Base-by-base conservation (phyloP, 1,140 invertebrate species). In the Marisa cornuarietis region DNA sequence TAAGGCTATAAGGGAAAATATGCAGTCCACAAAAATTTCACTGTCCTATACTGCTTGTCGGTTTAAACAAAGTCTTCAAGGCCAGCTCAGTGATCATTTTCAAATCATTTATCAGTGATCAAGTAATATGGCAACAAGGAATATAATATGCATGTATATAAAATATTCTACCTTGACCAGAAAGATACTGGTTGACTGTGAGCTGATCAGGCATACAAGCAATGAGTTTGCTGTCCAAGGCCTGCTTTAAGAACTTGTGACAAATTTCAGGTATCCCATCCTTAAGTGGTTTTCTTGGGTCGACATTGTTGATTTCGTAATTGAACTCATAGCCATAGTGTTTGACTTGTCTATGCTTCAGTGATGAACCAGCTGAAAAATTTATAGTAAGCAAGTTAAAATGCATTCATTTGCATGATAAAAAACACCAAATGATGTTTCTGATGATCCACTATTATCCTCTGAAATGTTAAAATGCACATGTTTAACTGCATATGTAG, bases 291-390 rank as follows among this genome's bases (percentile, higher is more conserved):
- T 93, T 91, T 76, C 93, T 90, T 76, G 94, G 92, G 90, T 98
- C 94, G 10, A 99, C 95, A 92, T 95, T 95, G 91, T 99, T 99
- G 51, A 92, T 95, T 52, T 94, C 94, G 92, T 99, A 99, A 79
- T 94, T 92, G 90, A 99, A 99, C 89, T 97, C 95, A 91, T 95
- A 99, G 0, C 98, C 98, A 93, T 94, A 99, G 92, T 99, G 98
- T 89, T 95, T 95, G 0, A 98, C 97, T 92, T 93, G 92, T 69
- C 97, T 91, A 87, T 98, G 94, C 90, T 98, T 99, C 73, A 89
- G 66, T n/a, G 78, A 69, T 9, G 68, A 61, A 18, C 77, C 77
- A 71, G 26, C n/a, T 49, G 42, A 76, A 26, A 74, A 58, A 58
- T 14, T 9, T 6, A 18, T 9, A 18, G 9, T 13, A 72, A 22